Percentiles rank a stretch among this genome's conserved stretches.
These are phyloP conservation scores for Invenusta paracnida DNA, from an alignment of 2,888 invertebrate genomes.

Conservation along the genomic window DNA sequence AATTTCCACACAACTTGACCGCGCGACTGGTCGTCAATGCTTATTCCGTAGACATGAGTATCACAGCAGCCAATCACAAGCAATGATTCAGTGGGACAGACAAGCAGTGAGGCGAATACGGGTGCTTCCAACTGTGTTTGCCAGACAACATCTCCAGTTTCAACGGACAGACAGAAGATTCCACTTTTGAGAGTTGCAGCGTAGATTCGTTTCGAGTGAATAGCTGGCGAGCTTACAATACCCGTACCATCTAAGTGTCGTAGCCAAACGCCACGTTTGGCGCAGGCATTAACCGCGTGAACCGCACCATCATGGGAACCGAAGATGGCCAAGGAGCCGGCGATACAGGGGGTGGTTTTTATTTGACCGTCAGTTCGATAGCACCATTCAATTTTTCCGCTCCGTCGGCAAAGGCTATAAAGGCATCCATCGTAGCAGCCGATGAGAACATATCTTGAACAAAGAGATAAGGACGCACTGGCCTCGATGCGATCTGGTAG, in stretches of 20 bases:
- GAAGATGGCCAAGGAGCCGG: neutral
- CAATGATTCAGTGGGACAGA: neutral
- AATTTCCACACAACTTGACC: neutral
- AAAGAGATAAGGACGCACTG: neutral
- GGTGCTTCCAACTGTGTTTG: neutral
- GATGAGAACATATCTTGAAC: neutral
- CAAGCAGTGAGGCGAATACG: neutral
- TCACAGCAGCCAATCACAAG: neutral
- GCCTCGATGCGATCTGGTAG: neutral
- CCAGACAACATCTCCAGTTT: neutral
- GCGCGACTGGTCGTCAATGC: neutral
- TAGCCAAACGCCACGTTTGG: neutral
- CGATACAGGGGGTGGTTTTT: neutral
- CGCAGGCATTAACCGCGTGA: neutral
- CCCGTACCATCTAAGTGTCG: neutral
- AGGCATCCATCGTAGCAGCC: neutral
- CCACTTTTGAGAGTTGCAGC: neutral
- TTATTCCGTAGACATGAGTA: neutral
- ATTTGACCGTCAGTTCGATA: neutral
- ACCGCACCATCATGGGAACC: neutral
- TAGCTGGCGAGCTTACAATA: neutral
- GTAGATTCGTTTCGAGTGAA: neutral
- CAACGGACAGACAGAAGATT: neutral
- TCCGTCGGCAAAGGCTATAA: neutral
- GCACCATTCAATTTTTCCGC: neutral